These are phyloP conservation scores for Ditula angustiorana DNA, from an alignment of 2,888 invertebrate genomes.

Conservation along the genomic window DNA sequence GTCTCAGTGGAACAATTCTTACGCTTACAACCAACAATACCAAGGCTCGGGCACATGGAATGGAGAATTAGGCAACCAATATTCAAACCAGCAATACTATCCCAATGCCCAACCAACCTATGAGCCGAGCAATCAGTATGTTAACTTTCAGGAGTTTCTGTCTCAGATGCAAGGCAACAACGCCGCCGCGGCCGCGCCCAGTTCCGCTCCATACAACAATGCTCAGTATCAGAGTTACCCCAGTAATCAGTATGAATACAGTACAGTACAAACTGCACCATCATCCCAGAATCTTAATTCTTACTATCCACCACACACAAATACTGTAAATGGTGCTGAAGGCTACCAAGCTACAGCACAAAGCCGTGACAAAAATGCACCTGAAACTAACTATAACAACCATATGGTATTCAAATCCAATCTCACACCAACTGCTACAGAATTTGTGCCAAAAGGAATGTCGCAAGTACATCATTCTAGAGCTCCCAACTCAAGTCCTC, in stretches of 20 bases:
- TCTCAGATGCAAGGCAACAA: conserved; percentile 71
- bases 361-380: conserved; percentile 53
- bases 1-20: conserved; percentile 81
- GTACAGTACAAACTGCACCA: conserved; percentile 68
- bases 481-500: conserved; percentile 52
- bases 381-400: conserved; percentile 57
- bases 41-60: conserved; percentile 68
- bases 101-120: conserved; percentile 56
- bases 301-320: conserved; percentile 59
- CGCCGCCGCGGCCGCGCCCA: conserved; percentile 51
- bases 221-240: conserved; percentile 69
- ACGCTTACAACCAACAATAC: conserved; percentile 73
- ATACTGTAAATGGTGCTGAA: conserved; percentile 54
- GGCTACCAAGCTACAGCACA: conserved; percentile 57
- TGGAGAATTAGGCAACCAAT: conserved; percentile 66
- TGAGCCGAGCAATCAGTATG: conserved; percentile 71
- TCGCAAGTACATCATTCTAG: conserved; percentile 54
- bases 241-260: conserved; percentile 64
- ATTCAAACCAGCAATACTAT: conserved; percentile 68
- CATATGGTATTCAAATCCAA: conserved; percentile 78
- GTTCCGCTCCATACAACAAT: conserved; percentile 59
- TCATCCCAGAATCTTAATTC: conserved; percentile 59
- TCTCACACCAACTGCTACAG: conserved; percentile 84
- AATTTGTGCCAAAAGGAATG: conserved; percentile 83
- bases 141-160: conserved; percentile 76